Evolutionary conservation across 2,797 vertebrate species (phyloP).

Genomic region (Mus minutoides): DNA sequence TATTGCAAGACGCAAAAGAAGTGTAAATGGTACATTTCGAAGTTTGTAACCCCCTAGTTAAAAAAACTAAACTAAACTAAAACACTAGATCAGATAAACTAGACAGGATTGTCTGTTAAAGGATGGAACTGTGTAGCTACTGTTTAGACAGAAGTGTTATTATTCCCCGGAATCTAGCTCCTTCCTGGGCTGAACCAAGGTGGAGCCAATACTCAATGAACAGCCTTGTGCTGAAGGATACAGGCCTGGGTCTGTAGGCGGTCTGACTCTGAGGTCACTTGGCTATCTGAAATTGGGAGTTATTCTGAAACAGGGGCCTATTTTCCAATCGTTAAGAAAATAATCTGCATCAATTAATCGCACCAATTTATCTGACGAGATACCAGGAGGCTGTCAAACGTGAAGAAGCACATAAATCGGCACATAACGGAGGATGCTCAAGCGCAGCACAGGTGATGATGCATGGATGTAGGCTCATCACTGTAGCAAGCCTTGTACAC

Average conservation of each 20-base stretch:
- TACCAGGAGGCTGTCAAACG: background rate
- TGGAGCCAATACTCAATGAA: background rate
- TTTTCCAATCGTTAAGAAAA: background rate
- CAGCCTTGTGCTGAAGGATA: background rate
- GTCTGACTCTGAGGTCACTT: background rate
- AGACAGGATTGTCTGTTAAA: constrained; percentile 1
- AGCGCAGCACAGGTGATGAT: background rate
- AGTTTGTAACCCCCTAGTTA: background rate
- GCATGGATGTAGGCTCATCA: background rate
- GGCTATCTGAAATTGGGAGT: background rate
- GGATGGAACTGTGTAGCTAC: background rate
- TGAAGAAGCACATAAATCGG: background rate
- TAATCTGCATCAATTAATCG: background rate
- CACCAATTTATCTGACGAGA: background rate
- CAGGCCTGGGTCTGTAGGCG: background rate
- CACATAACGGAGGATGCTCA: background rate
- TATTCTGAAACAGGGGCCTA: background rate
- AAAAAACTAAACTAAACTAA: background rate
- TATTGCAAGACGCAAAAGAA: background rate
- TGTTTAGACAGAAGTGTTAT: constrained; percentile 15
- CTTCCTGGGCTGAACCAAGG: background rate
- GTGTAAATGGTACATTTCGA: background rate
- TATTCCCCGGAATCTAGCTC: background rate
- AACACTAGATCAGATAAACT: background rate
- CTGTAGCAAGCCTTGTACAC: rapidly evolving